phyloP scores from a whole-genome alignment of 2,797 vertebrate genomes.

The Meda fulgida region DNA sequence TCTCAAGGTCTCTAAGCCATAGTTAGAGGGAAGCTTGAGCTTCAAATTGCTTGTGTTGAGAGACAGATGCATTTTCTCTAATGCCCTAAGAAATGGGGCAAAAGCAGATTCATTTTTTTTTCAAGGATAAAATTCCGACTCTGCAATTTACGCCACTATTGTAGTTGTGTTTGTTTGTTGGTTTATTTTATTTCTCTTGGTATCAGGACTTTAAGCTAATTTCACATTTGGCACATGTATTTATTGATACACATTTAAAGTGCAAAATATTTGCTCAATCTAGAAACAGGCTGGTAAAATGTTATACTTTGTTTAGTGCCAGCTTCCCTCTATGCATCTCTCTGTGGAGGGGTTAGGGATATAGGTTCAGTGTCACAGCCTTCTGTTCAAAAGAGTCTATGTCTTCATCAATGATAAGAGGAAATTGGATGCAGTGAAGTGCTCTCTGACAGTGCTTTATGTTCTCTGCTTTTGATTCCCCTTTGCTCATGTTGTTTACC shows the following conservation, averaged over 20 bases:
- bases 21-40: slow-evolving; percentile 52
- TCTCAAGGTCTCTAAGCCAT: slow-evolving; percentile 54
- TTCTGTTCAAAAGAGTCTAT: slow-evolving; percentile 20
- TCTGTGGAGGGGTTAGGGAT: slow-evolving; percentile 4
- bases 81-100: slow-evolving; percentile 52
- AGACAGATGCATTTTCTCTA: slow-evolving; percentile 45
- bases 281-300: neutral
- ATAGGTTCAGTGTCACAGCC: slow-evolving; percentile 24
- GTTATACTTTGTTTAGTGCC: neutral
- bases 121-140: neutral
- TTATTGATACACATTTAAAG: neutral
- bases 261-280: no score
- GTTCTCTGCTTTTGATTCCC: slow-evolving; percentile 45
- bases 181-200: neutral
- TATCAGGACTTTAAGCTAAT: neutral
- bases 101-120: slow-evolving; percentile 49
- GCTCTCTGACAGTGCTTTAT: slow-evolving; percentile 35
- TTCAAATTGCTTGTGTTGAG: slow-evolving; percentile 56
- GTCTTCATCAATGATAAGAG: slow-evolving; percentile 40
- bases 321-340: neutral
- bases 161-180: neutral
- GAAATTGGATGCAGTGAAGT: slow-evolving; percentile 47
- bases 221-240: neutral
- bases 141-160: slow-evolving; percentile 2
- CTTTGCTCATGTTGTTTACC: slow-evolving; percentile 51